Evolutionary conservation across 2,888 invertebrate species (phyloP).

Genomic region (Athetis lepigone): DNA sequence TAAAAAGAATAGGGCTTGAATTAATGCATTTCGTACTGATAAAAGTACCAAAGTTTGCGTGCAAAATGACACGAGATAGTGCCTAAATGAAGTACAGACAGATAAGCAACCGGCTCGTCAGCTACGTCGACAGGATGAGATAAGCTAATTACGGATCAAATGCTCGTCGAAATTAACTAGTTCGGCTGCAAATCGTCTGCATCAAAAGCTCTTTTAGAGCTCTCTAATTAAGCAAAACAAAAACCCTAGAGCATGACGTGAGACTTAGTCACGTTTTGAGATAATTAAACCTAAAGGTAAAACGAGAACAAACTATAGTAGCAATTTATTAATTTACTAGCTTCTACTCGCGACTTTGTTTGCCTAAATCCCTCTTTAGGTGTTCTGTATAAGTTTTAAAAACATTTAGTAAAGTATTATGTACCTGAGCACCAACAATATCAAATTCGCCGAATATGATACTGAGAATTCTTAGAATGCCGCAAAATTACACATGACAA

Average conservation of each 20-base stretch:
- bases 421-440: background rate
- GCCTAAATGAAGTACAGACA: constrained; percentile 24
- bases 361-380: too few species aligned
- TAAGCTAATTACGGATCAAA: constrained; percentile 54
- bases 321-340: too few species aligned
- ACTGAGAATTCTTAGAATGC: background rate
- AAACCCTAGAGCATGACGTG: constrained; percentile 20
- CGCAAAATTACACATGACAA: constrained; percentile 1
- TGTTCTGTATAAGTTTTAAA: too few species aligned
- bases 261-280: constrained; percentile 15
- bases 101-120: constrained; percentile 51
- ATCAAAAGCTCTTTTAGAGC: constrained; percentile 29
- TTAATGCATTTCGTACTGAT: constrained; percentile 5
- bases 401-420: too few species aligned
- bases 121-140: constrained; percentile 52
- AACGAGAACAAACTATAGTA: constrained; percentile 1
- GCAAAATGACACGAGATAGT: constrained; percentile 39
- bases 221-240: constrained; percentile 24
- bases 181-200: constrained; percentile 25
- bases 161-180: constrained; percentile 49
- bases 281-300: constrained; percentile 11
- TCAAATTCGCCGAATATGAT: constrained; percentile 9
- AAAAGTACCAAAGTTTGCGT: constrained; percentile 5
- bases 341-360: too few species aligned
- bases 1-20: background rate